Evolutionary conservation across 2,888 invertebrate genomes (phyloP).

Genomic region (Lochmaea crataegi): DNA sequence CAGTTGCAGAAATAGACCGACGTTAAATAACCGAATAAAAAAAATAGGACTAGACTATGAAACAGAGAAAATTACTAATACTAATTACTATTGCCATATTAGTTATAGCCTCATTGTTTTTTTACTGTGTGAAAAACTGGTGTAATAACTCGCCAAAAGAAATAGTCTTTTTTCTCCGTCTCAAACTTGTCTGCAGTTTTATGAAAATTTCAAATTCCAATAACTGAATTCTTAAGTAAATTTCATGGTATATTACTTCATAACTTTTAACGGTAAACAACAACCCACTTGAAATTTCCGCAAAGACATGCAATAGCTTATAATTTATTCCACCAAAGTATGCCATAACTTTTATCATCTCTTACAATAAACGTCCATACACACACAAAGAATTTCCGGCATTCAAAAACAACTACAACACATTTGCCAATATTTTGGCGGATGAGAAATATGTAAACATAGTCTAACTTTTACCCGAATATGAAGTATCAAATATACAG

Average conservation of each 20-base stretch:
- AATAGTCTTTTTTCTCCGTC: too few relatives aligned
- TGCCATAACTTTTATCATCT: conserved; percentile 1
- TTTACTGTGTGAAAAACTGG: too few relatives aligned
- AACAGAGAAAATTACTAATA: too few relatives aligned
- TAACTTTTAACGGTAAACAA: neutral
- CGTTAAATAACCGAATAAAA: too few relatives aligned
- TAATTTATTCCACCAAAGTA: neutral
- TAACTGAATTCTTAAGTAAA: neutral
- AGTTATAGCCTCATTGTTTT: too few relatives aligned
- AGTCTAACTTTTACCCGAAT: neutral
- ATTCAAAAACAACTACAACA: neutral
- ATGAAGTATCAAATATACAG: neutral
- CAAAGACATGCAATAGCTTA: conserved; percentile 2
- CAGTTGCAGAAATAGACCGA: too few relatives aligned
- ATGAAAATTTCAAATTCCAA: neutral
- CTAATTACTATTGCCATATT: too few relatives aligned
- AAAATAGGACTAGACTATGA: too few relatives aligned
- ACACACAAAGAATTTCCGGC: conserved; percentile 1
- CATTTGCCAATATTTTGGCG: neutral
- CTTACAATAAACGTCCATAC: neutral
- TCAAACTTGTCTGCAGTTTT: neutral
- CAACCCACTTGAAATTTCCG: neutral
- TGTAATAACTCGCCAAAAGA: too few relatives aligned
- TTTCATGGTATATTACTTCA: neutral
- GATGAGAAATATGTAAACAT: neutral